Base-by-base conservation (phyloP, 2,797 vertebrate genomes). In the Tamandua tetradactyla region DNA sequence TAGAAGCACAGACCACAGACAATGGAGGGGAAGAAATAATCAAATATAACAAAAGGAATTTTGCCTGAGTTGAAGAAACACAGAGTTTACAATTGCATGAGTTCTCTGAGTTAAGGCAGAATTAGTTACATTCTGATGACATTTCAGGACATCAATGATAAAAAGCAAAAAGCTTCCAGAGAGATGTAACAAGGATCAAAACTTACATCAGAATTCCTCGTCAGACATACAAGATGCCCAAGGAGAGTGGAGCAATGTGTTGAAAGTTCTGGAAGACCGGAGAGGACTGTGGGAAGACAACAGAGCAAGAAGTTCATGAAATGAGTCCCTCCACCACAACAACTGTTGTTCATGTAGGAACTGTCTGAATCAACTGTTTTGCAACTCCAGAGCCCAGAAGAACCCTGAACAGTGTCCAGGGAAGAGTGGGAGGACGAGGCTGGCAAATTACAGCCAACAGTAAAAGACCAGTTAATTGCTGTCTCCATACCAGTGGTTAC, bases 71-170 rank as follows among this genome's bases (percentile, higher is more conserved):
- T 87, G 42, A 90, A 95, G 37, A 87, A 89, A 88, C 27, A 68
- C 52, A 42, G 55, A 55, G 75, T 92, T 92, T 71, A 30, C 85
- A 93, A 61, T 66, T 64, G 35, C 72, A 94, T 79, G 25, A 95
- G 3, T 15, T 57, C n/a, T 17, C 37, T 79, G 47, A 86, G n/a
- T 78, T 84, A 42, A 94, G 30, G 57, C 44, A 22, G 61, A 86
- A 64, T 82, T 94, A 79, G 44, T 82, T 37, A 90, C 35, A 40
- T 82, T 27, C 78, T 75, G 32, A 11, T 95, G 59, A 95, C 42
- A 86, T 80, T 82, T 87, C 57, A 71, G 79, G 92, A 37, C 13
- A 69, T 89, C 30, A 72, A 81, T 6, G 5, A 79, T 92, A 47
- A 76, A 91, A 69, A 69, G 12, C 7, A 69, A 55, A 88, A 84